Base-by-base conservation (phyloP, 2,113 vertebrate species). In the Thomomys bottae region DNA sequence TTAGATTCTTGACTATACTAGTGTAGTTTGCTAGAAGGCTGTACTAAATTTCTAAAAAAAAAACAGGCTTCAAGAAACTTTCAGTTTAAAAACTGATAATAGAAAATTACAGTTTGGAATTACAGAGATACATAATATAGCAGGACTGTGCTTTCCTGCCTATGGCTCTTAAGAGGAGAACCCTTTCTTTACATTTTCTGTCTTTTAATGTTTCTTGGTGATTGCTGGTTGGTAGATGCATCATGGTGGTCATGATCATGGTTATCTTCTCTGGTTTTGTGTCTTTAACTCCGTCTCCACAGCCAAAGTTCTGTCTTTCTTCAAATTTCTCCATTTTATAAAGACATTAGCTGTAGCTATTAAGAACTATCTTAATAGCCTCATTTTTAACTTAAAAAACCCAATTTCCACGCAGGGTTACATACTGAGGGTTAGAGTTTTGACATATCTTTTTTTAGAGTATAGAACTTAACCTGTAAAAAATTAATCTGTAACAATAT, bases 21-120 rank as follows among this genome's bases (percentile, higher is more conserved):
- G 11, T 77, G 32, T 91, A 57, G 34, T 89, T 83, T 91, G 92
- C 67, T 54, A 54, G 49, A 67, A 92, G 26, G 36, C 34, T 84
- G 0, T 71, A 64, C 57, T 54, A 84, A 80, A 94, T 12, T 84
- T 59, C 21, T 42, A 26, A 71, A 90, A 70, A 66, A 26, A 30
- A 7, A 30, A 7, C 15, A 78, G 70, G 6, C 36, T 93, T 87
- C 68, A 87, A 42, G 78, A 42, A 84, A 79, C 57, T 45, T 79
- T 84, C 40, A 42, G 15, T 54, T 54, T 18, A 28, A 30, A 7
- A 15, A 54, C 24, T 83, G 64, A 6, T 87, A 73, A 87, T 54
- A 63, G 78, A 42, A 83, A 79, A 45, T 45, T 79, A 42, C 0
- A 73, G 8, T 57, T 73, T 8, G 71, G 42, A 24, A 80, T 24